Evolutionary conservation across 2,113 vertebrate species (phyloP), one percentile per base, ranked within the genome.

Genomic region (Athene noctua): DNA sequence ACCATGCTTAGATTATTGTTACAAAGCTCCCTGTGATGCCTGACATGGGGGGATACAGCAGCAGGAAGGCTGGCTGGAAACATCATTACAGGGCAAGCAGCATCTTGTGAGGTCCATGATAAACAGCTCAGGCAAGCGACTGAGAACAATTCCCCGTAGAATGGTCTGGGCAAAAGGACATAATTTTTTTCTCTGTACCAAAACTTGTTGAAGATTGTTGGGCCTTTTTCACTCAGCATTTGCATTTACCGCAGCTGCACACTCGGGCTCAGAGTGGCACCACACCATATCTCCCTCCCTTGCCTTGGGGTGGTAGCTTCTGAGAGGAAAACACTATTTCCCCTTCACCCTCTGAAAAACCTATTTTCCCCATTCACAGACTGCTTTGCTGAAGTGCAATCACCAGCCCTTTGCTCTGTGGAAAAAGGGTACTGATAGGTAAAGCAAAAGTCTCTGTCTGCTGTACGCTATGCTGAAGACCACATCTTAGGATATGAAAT

Each of bases 71-170:
- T 47, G 57, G 58, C 49, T 57, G 68, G 32, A 20, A 75, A 20
- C n/a, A 32, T 40, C 2, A 1, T 63, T 46, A 34, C 36, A 74
- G 46, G 40, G 38, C 26, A 40, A 75, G 51, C 52, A 44, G 52
- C 4, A 0, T 70, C 68, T 70, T 59, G n/a, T 57, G 84, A 55
- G 20, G 27, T 36, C 70, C 0, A 0, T 70, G 55, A 80, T 34
- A 73, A 68, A 67, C 1, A 3, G 51, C 34, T 51, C 2, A 1
- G 6, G 23, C 20, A 72, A 62, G 30, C 3, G 1, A 21, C 11
- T 42, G 32, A 29, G 72, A 61, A 27, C 3, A 3, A 63, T 51
- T 61, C 62, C 71, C 57, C 80, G 54, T 21, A 20, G 72, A 62
- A 66, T 13, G 30, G 19, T 7, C 26, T 86, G 52, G 23, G 27